phyloP scores from a whole-genome alignment of 2,888 invertebrate genomes.

The Caenorhabditis sp. region DNA sequence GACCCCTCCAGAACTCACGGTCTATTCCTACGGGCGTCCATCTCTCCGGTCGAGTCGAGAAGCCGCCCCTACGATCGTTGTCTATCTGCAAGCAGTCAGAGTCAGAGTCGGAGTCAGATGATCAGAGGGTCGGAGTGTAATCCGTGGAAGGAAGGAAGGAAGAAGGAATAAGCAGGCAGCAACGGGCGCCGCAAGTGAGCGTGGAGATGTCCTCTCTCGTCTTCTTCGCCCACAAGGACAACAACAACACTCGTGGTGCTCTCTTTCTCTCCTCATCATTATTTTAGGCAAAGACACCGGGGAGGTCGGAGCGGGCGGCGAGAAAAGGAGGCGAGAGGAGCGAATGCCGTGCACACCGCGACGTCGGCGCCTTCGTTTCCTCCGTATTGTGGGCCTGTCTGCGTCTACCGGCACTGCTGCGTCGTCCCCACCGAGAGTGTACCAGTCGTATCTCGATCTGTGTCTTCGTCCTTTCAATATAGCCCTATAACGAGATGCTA shows the following conservation, averaged over 20 bases:
- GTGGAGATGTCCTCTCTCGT: slow-evolving; percentile 35
- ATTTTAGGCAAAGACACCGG: slow-evolving; percentile 46
- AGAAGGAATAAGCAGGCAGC: too few relatives aligned
- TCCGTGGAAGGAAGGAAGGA: slow-evolving; percentile 25
- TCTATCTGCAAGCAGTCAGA: background rate
- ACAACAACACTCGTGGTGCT: slow-evolving; percentile 46
- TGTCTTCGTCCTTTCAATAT: slow-evolving; percentile 43
- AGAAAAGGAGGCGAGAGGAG: slow-evolving; percentile 24
- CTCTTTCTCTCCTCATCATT: slow-evolving; percentile 48
- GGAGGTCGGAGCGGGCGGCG: slow-evolving; percentile 45
- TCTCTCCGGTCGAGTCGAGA: slow-evolving; percentile 5
- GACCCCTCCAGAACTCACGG: slow-evolving; percentile 18
- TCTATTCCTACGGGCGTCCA: slow-evolving; percentile 30
- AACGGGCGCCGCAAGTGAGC: background rate
- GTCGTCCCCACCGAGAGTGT: slow-evolving; percentile 1
- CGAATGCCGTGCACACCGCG: slow-evolving; percentile 18
- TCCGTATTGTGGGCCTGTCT: slow-evolving; percentile 21
- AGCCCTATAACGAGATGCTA: slow-evolving; percentile 20
- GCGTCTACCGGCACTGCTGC: slow-evolving; percentile 24
- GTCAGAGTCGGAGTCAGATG: background rate
- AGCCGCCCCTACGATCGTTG: background rate
- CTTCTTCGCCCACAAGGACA: slow-evolving; percentile 46
- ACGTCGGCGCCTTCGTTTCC: slow-evolving; percentile 23
- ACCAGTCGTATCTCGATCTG: slow-evolving; percentile 35
- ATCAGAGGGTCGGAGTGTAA: slow-evolving; percentile 12